Percentiles rank a stretch among this genome's conserved stretches.
Conservation (phyloP, 2,888 invertebrate genomes). For the Luperina nickerlii region DNA sequence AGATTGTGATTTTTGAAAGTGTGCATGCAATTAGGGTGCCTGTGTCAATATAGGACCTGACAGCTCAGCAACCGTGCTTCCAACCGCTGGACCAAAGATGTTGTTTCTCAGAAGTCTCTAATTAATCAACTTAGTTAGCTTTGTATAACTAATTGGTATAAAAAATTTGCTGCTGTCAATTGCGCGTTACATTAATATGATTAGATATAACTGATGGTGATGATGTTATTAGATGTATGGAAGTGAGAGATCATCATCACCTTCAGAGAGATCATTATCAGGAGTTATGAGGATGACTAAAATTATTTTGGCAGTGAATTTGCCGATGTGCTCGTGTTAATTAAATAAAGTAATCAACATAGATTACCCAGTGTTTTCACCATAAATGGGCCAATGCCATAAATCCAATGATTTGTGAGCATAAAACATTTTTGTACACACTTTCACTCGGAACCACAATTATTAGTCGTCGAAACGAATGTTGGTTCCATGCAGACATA, state of each 20-base stretch:
- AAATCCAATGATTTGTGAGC: too few species aligned
- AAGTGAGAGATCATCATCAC: too few species aligned
- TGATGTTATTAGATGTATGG: conserved; percentile 4
- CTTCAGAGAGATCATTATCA: conserved; percentile 16
- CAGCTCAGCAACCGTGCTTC: neutral
- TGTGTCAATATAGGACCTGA: too few species aligned
- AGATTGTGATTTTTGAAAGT: neutral
- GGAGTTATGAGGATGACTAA: neutral
- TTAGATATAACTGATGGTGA: conserved; percentile 7
- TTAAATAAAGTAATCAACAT: neutral
- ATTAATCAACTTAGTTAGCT: conserved; percentile 24
- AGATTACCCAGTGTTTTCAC: neutral
- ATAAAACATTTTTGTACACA: neutral
- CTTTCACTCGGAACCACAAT: neutral
- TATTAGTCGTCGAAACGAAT: neutral
- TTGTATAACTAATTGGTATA: conserved; percentile 27
- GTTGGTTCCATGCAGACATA: neutral
- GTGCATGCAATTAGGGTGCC: too few species aligned
- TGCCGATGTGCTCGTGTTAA: neutral
- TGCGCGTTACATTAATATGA: conserved; percentile 25
- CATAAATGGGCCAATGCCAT: neutral
- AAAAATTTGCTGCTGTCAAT: conserved; percentile 39
- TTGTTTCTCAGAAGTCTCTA: neutral
- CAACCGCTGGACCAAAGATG: neutral
- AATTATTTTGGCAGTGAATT: neutral